A percentile compares a stretch with the other conserved stretches of the same genome.
These are phyloP conservation scores for Pammene aurita DNA, from an alignment of 2,888 invertebrate species.

Conservation along the genomic window DNA sequence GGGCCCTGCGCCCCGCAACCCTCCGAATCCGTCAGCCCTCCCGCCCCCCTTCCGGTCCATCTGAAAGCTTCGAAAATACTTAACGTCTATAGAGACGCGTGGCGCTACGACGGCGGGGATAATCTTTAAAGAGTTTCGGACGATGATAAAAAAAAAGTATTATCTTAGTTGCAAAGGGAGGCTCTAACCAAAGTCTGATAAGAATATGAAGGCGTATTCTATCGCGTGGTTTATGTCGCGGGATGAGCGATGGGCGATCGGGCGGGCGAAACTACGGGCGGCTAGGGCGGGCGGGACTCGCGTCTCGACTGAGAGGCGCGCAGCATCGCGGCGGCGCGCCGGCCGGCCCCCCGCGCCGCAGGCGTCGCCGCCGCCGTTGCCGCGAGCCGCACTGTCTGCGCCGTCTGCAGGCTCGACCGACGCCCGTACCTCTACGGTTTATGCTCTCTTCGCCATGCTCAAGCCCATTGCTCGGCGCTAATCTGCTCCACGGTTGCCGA, in stretches of 20 bases:
- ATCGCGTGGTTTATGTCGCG: constrained; percentile 62
- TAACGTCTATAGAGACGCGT: constrained; percentile 72
- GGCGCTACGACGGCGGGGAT: constrained; percentile 56
- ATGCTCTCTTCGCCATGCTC: constrained; percentile 25
- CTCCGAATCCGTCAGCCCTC: constrained; percentile 75
- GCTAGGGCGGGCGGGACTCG: constrained; percentile 84
- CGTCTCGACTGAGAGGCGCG: constrained; percentile 87
- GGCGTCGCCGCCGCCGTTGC: constrained; percentile 69
- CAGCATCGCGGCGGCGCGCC: constrained; percentile 85
- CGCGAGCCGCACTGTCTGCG: constrained; percentile 46
- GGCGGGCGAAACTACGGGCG: constrained; percentile 74
- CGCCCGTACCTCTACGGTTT: constrained; percentile 35
- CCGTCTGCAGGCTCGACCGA: constrained; percentile 41
- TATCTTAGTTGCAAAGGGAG: constrained; percentile 54
- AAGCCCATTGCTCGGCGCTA: constrained; percentile 16
- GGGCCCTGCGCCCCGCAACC: constrained; percentile 80
- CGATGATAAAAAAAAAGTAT: constrained; percentile 51
- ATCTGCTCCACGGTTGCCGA: constrained; percentile 17
- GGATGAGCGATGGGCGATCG: constrained; percentile 64
- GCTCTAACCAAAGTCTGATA: constrained; percentile 60
- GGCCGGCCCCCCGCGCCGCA: constrained; percentile 72
- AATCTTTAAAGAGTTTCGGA: constrained; percentile 52
- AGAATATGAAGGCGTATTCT: constrained; percentile 49
- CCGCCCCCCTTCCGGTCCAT: constrained; percentile 75
- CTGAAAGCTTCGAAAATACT: constrained; percentile 81